These are phyloP conservation scores for Yponomeuta sedellus DNA, from an alignment of 2,888 invertebrate species.

Conservation along the genomic window DNA sequence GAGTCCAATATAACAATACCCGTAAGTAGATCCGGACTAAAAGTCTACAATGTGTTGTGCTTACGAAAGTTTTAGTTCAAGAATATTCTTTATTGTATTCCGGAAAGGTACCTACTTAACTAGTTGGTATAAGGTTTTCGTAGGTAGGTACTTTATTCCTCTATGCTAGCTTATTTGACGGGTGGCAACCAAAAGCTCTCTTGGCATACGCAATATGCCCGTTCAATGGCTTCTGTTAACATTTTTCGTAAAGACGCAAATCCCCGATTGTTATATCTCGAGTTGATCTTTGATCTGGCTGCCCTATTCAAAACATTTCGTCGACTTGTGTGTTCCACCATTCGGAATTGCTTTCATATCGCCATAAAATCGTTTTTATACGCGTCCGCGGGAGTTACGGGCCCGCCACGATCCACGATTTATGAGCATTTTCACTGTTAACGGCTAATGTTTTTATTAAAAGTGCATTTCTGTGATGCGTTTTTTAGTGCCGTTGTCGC, in stretches of 20 bases:
- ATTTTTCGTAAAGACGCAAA: not conserved
- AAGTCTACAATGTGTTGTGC: no score
- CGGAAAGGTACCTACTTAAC: no score
- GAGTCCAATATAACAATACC: no score
- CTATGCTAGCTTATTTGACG: no score
- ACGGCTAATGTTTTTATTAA: slow-evolving; percentile 12
- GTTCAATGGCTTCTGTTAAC: not conserved
- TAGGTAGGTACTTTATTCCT: no score
- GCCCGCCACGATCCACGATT: slow-evolving; percentile 9
- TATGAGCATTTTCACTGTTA: slow-evolving; percentile 5
- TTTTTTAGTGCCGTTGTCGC: not conserved
- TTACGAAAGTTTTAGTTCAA: no score
- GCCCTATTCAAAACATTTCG: slow-evolving; percentile 9
- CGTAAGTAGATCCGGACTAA: no score
- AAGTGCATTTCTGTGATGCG: slow-evolving; percentile 3
- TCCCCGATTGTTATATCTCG: not conserved
- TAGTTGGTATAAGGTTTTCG: no score
- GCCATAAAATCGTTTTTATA: slow-evolving; percentile 19
- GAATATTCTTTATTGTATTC: no score
- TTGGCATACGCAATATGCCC: no score
- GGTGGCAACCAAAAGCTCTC: no score
- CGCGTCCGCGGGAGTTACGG: slow-evolving; percentile 12
- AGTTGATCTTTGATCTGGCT: not conserved
- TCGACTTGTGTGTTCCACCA: slow-evolving; percentile 11
- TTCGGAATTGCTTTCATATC: slow-evolving; percentile 10